A percentile compares a stretch with the other conserved stretches of the same genome.
phyloP scores from a whole-genome alignment of 2,888 invertebrate genomes.

The Phengaris alcon region DNA sequence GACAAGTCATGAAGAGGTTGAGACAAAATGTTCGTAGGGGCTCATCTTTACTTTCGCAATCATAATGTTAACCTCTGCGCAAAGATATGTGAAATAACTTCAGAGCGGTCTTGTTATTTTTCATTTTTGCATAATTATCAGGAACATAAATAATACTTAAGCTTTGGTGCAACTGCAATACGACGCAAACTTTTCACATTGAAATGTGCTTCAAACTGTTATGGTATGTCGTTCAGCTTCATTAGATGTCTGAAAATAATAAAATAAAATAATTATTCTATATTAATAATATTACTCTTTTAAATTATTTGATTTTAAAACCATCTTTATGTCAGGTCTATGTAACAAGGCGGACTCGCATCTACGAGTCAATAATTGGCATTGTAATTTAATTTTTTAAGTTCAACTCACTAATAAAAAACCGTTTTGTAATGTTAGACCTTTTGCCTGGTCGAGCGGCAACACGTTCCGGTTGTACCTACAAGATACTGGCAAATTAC shows the following conservation, averaged over 20 bases:
- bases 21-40: not conserved
- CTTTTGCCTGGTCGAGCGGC: too few relatives aligned
- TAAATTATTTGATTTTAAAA: too few relatives aligned
- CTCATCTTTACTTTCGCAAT: not conserved
- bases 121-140: not conserved
- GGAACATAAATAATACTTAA: slow-evolving; percentile 18
- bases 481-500: not conserved
- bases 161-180: slow-evolving; percentile 17
- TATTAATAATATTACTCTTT: slow-evolving; percentile 2
- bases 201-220: not conserved
- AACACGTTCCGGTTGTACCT: too few relatives aligned
- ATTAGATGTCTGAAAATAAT: slow-evolving; percentile 31
- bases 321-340: too few relatives aligned
- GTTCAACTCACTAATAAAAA: too few relatives aligned
- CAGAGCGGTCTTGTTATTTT: not conserved
- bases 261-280: not conserved
- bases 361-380: too few relatives aligned
- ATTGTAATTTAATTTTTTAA: too few relatives aligned
- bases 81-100: not conserved
- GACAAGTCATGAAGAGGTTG: too few relatives aligned
- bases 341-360: too few relatives aligned
- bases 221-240: slow-evolving; percentile 32
- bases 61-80: too few relatives aligned
- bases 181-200: not conserved
- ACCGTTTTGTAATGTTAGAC: too few relatives aligned